Evolutionary conservation across 2,888 invertebrate genomes (phyloP), one percentile per base, ranked within the genome.

Genomic region (Bellardia pandia): DNA sequence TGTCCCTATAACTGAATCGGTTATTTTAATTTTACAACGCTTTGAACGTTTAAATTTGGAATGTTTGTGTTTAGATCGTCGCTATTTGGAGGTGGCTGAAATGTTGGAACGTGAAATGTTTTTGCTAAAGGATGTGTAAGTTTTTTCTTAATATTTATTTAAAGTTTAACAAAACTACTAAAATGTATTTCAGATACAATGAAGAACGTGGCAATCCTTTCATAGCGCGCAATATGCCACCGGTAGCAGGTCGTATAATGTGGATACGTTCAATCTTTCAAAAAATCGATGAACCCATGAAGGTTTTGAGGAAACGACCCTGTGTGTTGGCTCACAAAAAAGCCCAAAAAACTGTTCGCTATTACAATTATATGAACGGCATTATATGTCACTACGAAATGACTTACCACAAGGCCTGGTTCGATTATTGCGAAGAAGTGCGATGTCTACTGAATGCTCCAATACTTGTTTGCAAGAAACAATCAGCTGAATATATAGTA

Each of bases 341-440:
- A 90, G 96, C 96, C 6, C 96, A 96, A 91, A 95, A 96, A 77
- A 96, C 96, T 74, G 96, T 97, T 72, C 96, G 96, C 90, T 94
- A 96, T 75, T 98, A 96, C 91, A 98, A 98, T 91, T 96, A 96
- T 2, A 94, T 98, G 93, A 95, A 96, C 45, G 96, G 96, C 85
- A 97, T 97, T 3, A 96, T 98, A 87, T 95, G 97, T 16, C 97
- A 97, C 91, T 98, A 96, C 91, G 98, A 98, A 93, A 95, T 96
- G 90, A 96, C 97, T 84, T 97, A 97, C 92, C 97, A 98, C 91
- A 95, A 95, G 89, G 96, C 97, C 0, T 98, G 98, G 98, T 95
- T 94, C 87, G 95, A 96, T 91, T 96, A 96, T 91, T 95, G 96
- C 37, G 96, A 96, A 75, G 95, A 96, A 94, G 96, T 97, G 91